Evolutionary conservation across 2,888 invertebrate genomes (phyloP), one percentile per base, ranked within the genome.

Genomic region (Apamea sordens): DNA sequence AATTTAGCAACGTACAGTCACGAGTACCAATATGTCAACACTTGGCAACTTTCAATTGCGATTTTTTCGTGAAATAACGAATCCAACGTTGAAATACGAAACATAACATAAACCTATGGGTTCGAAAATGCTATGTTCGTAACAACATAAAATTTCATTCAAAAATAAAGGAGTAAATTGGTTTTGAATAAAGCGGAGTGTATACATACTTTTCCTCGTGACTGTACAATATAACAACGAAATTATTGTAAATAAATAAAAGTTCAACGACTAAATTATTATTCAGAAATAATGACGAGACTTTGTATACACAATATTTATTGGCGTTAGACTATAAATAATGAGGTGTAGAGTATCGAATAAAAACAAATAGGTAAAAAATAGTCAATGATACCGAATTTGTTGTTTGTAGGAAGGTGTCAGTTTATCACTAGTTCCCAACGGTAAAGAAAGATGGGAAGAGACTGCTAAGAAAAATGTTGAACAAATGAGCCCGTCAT

Each of bases 361-460:
- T 79, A 79, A 79, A 80, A 84, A 86, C 69, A 80, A 83, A 86
- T 79, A 79, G 76, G 41, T 71, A 73, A 83, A 76, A 80, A 65
- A 81, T 67, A 74, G 73, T 71, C 67, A 67, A 76, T 65, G 68
- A 76, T 75, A 79, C 72, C 59, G 28, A 50, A 56, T 56, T 72
- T 65, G 75, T 41, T 72, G 76, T 78, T 67, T 53, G 24, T 70
- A 59, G 68, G 21, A 68, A 85, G 68, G 59, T 75, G 67, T 76
- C 65, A 79, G 83, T 87, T 88, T 79, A 74, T 86, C 87, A 79
- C 61, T 61, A 36, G 61, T 59, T 72, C 64, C 21, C 74, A 67
- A 73, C 59, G 41, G 28, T 70, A 56, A 64, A 73, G 28, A 68
- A 65, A 44, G 50, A 64, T 59, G 50, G 41, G 68, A 64, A 68